These are phyloP conservation scores for Mugil cephalus DNA, from an alignment of 2,113 vertebrate species.

Conservation along the genomic window DNA sequence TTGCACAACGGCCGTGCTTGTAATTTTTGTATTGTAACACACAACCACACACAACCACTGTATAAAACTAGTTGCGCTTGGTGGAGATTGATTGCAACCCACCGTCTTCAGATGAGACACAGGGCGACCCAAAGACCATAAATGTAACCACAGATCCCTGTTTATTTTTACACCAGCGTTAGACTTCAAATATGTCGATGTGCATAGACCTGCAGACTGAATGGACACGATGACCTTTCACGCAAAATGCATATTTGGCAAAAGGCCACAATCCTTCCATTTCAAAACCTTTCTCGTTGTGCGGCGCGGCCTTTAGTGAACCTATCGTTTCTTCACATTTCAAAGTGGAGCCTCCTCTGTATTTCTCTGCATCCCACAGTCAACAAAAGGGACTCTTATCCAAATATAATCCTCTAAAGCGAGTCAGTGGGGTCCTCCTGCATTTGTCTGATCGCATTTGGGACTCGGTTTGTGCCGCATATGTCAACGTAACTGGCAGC, in stretches of 20 bases:
- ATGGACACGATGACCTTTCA: slow-evolving; percentile 22
- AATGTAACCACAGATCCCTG: neutral
- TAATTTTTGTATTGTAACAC: neutral
- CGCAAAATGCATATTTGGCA: slow-evolving; percentile 21
- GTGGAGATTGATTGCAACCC: no score
- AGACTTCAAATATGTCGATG: neutral
- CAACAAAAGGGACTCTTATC: slow-evolving; percentile 13
- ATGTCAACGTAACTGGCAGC: slow-evolving; percentile 5
- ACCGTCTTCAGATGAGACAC: no score
- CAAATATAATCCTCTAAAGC: slow-evolving; percentile 24
- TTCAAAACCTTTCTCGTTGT: neutral
- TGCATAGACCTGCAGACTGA: neutral
- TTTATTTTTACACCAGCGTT: neutral
- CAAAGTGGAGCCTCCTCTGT: neutral
- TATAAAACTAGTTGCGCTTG: no score
- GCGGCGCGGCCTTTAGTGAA: slow-evolving; percentile 12
- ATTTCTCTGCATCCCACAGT: neutral
- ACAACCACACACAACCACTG: neutral
- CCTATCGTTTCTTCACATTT: slow-evolving; percentile 28
- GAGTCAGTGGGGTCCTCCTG: slow-evolving; percentile 4
- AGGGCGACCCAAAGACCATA: neutral
- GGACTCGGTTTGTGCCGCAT: neutral
- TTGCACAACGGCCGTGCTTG: no score
- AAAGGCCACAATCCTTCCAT: slow-evolving; percentile 4
- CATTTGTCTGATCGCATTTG: slow-evolving; percentile 32